These are phyloP conservation scores for Thaleichthys pacificus DNA, from an alignment of 2,797 vertebrate species.

Conservation along the genomic window DNA sequence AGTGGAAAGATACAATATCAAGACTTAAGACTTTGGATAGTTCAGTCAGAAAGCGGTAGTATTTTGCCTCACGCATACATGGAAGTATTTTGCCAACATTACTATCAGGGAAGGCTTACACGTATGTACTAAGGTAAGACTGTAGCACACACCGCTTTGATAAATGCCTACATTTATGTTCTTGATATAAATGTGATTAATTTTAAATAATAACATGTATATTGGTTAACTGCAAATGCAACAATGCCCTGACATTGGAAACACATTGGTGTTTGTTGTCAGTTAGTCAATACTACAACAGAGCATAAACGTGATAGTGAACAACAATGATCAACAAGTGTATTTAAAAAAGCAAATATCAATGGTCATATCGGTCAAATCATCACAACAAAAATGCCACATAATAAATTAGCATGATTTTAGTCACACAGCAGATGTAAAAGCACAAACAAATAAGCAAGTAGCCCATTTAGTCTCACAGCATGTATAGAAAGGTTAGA, in stretches of 20 bases:
- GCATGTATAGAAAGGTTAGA: constrained; percentile 47
- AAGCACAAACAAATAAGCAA: constrained; percentile 23
- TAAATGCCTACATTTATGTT: constrained; percentile 5
- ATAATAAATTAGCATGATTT: constrained; percentile 34
- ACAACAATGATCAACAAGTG: background rate
- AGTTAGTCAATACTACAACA: background rate
- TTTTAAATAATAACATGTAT: background rate
- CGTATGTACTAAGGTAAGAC: background rate
- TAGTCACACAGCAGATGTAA: background rate
- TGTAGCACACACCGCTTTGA: background rate
- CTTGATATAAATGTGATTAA: background rate
- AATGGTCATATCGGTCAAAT: constrained; percentile 54
- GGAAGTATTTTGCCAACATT: background rate
- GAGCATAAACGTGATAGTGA: background rate
- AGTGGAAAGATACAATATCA: constrained; percentile 21
- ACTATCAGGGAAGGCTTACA: background rate
- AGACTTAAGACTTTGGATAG: constrained; percentile 22
- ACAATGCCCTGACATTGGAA: background rate
- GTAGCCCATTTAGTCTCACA: constrained; percentile 31
- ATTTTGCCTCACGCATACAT: constrained; percentile 5
- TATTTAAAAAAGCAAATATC: constrained; percentile 24
- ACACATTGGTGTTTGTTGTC: background rate
- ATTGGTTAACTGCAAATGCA: background rate
- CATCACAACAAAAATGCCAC: constrained; percentile 16
- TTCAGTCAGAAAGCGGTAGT: constrained; percentile 17